Conservation (phyloP, 1,140 invertebrate species). For the Cylas formicarius region DNA sequence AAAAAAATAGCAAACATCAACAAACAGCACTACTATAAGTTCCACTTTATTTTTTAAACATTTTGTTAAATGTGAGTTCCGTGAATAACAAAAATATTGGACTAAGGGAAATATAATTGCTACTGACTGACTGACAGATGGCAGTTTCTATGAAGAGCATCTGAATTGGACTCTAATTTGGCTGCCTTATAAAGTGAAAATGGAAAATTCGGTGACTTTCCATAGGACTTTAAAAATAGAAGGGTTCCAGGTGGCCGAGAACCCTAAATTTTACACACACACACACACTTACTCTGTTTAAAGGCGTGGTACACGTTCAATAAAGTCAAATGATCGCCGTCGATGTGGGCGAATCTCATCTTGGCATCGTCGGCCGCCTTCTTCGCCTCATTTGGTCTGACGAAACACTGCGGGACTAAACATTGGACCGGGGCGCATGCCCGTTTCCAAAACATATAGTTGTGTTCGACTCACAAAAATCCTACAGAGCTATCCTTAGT, state of each 20-base stretch:
- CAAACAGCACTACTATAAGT: no score
- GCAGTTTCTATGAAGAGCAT: no score
- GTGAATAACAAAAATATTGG: no score
- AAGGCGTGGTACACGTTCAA: conserved; percentile 97
- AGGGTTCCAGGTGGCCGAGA: not conserved
- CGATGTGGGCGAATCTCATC: conserved; percentile 98
- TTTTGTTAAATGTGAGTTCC: no score
- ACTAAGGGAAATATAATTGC: no score
- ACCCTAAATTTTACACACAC: not conserved
- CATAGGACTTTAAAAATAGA: not conserved
- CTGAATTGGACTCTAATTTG: not conserved
- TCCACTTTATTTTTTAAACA: no score
- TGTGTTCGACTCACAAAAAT: conserved; percentile 40
- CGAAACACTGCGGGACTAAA: conserved; percentile 98
- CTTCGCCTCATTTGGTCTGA: conserved; percentile 97
- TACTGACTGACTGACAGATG: no score
- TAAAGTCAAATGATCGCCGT: conserved; percentile 96
- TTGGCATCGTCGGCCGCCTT: conserved; percentile 99
- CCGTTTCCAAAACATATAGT: conserved; percentile 54
- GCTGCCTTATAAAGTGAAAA: not conserved
- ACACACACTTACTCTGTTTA: conserved; percentile 94
- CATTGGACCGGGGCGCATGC: conserved; percentile 46
- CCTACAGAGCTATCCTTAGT: conserved; percentile 47
- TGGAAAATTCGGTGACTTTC: not conserved
- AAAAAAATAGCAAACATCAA: no score